These are phyloP conservation scores for Piprites chloris DNA, from an alignment of 2,113 vertebrate species.

Conservation along the genomic window DNA sequence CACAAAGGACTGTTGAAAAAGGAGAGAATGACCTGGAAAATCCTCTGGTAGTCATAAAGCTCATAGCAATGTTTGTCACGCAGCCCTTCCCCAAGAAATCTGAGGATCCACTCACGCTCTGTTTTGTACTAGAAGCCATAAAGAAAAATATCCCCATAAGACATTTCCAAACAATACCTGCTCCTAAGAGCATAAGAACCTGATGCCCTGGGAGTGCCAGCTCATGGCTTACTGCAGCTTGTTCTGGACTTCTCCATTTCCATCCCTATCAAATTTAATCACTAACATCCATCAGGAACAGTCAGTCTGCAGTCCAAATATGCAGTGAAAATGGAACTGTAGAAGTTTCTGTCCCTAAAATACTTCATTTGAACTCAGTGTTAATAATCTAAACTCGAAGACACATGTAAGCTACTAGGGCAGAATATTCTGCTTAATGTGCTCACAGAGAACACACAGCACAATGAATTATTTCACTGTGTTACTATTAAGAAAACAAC, in stretches of 20 bases:
- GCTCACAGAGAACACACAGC: neutral
- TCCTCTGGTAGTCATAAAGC: conserved; percentile 81
- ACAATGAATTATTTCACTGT: neutral
- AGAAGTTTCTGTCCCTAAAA: neutral
- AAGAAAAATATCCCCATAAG: neutral
- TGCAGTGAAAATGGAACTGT: neutral
- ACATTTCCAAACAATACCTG: neutral
- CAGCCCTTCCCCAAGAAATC: conserved; percentile 82
- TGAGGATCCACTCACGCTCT: conserved; percentile 87
- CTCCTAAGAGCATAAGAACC: neutral
- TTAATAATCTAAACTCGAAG: neutral
- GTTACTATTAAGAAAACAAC: neutral
- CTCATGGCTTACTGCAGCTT: neutral
- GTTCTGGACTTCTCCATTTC: neutral
- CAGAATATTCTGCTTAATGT: neutral
- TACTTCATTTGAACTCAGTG: neutral
- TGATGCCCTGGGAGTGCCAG: neutral
- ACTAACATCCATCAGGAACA: neutral
- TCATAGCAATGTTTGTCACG: conserved; percentile 83
- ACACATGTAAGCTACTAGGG: neutral
- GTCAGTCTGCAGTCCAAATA: neutral
- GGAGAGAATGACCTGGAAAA: conserved; percentile 84
- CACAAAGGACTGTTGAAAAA: conserved; percentile 87
- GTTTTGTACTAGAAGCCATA: conserved; percentile 77
- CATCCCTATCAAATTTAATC: neutral